These are phyloP conservation scores for Luperina nickerlii DNA, from an alignment of 2,888 invertebrate genomes.

Conservation along the genomic window DNA sequence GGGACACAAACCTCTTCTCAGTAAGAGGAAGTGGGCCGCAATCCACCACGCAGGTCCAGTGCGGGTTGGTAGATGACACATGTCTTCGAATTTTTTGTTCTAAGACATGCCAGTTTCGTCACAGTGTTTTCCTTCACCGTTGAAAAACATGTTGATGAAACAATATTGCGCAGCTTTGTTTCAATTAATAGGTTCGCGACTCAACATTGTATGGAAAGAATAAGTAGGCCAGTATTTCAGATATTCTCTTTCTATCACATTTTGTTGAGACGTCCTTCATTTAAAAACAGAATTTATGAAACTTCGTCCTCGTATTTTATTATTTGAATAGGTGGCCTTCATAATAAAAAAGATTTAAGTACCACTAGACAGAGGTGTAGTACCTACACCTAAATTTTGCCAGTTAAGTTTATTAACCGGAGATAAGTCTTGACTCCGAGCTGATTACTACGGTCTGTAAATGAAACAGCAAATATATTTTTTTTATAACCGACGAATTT, in stretches of 20 bases:
- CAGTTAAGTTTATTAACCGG: not conserved
- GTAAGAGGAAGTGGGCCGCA: too few relatives aligned
- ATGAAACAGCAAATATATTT: not conserved
- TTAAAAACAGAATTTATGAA: slow-evolving; percentile 15
- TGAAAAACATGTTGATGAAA: not conserved
- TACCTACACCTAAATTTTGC: not conserved
- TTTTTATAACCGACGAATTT: not conserved
- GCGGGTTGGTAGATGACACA: not conserved
- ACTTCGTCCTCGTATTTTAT: not conserved
- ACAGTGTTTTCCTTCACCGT: not conserved
- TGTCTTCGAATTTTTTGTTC: not conserved
- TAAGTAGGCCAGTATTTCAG: not conserved
- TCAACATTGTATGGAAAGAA: slow-evolving; percentile 16
- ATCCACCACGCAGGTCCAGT: too few relatives aligned
- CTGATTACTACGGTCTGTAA: not conserved
- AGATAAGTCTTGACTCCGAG: not conserved
- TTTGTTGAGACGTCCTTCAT: not conserved
- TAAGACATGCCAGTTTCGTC: too few relatives aligned
- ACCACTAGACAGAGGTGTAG: too few relatives aligned
- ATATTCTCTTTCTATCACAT: not conserved
- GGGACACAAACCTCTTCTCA: too few relatives aligned
- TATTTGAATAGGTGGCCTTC: not conserved
- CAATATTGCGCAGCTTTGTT: not conserved
- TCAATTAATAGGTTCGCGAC: not conserved
- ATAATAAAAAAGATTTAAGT: not conserved